Conservation (phyloP, 2,113 vertebrate species). For the Brienomyrus longianalis region DNA sequence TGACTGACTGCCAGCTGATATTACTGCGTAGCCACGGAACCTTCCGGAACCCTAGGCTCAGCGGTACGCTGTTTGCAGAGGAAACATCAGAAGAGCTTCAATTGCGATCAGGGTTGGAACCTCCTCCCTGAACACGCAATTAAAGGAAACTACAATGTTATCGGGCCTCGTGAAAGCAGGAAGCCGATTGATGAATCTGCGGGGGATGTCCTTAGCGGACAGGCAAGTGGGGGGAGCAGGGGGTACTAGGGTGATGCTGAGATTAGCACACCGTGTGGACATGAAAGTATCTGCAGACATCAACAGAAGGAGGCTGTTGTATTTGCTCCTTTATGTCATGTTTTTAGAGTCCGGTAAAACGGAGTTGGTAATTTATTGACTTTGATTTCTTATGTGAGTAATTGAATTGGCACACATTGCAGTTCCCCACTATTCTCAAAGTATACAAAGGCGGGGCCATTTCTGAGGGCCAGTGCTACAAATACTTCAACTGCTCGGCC, state of each 20-base stretch:
- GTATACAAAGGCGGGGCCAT: neutral
- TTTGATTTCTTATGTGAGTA: conserved; percentile 1
- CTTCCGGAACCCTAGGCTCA: conserved; percentile 27
- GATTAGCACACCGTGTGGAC: neutral
- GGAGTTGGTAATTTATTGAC: neutral
- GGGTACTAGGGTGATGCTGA: neutral
- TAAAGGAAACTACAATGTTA: neutral
- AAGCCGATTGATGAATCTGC: neutral
- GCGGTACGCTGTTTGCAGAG: neutral
- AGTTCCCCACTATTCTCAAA: neutral
- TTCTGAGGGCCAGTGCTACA: neutral
- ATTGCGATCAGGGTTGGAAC: neutral
- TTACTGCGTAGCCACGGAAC: conserved; percentile 18
- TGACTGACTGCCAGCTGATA: conserved; percentile 29
- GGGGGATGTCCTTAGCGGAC: neutral
- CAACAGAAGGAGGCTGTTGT: neutral
- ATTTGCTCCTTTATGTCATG: neutral
- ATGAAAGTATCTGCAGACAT: neutral
- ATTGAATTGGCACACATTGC: neutral
- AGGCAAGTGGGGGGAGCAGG: neutral
- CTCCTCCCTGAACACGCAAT: neutral
- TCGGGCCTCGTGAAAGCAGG: neutral
- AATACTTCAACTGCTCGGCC: neutral
- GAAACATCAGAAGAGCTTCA: neutral
- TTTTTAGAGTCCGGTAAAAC: neutral